Evolutionary conservation across 1,140 invertebrate species (phyloP), one percentile per base, ranked within the genome.

Genomic region (Micrasema longulum): DNA sequence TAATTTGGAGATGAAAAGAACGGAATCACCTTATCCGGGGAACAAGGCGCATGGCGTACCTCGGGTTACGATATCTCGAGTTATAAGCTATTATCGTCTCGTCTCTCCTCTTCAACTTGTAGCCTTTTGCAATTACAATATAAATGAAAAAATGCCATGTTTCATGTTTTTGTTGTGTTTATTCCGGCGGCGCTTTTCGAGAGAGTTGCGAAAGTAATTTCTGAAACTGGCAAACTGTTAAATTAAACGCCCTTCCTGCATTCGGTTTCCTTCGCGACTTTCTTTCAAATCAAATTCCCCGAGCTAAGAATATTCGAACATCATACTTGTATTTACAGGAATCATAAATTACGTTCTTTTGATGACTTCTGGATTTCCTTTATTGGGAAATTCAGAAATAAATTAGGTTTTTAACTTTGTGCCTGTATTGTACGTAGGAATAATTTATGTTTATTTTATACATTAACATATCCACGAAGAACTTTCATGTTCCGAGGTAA

Each of bases 151-250:
- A 72, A 75, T 60, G 70, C 45, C 70, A 57, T 72, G 69, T 66
- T 72, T 71, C 68, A 69, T 74, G 43, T 65, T 75, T 65, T 45
- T 52, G 62, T 57, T 73, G 52, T 67, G 64, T 60, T 67, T 69
- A 57, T 72, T 71, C 64, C 63, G 65, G n/a, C 57, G 69, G 70
- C 70, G 69, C 36, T 48, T 67, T 57, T 66, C 60, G 45, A 52
- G 63, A 66, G 70, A 72, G 69, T 75, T 75, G 53, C 70, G 66
- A 75, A 75, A 75, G 74, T 75, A 75, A 75, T 75, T 75, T 75
- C 74, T 75, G 74, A 75, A 75, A 75, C 74, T 75, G 74, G 74
- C 70, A 75, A 75, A 75, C 74, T 75, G 74, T 75, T 75, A 75
- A 75, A 75, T 75, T 75, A 72, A 71, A 69, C 69, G 66, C 66